phyloP scores from a whole-genome alignment of 2,888 invertebrate genomes.

The Lasioglossum lativentre region DNA sequence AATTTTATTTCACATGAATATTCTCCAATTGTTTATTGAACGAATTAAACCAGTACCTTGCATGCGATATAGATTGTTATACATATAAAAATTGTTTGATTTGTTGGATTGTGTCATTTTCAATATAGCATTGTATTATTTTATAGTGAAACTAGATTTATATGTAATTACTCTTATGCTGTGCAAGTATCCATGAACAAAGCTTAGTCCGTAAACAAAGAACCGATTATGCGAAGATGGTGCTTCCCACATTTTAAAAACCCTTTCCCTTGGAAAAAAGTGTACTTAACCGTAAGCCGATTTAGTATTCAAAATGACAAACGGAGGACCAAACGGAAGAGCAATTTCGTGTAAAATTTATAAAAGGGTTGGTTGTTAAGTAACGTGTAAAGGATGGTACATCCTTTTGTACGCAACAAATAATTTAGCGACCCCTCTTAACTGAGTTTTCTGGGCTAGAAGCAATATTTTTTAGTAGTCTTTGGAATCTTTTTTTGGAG shows the following conservation, averaged over 20 bases:
- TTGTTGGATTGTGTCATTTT: no score
- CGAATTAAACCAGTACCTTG: no score
- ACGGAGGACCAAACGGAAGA: neutral
- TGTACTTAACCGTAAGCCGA: neutral
- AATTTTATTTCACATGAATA: no score
- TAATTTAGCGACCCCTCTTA: slow-evolving; percentile 1
- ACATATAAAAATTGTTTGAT: no score
- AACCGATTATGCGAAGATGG: neutral
- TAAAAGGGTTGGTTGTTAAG: neutral
- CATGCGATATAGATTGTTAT: no score
- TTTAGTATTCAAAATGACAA: neutral
- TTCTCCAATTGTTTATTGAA: no score
- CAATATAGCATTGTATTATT: no score
- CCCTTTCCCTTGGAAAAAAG: neutral
- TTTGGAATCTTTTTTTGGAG: neutral
- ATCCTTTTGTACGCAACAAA: neutral
- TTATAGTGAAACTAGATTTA: neutral
- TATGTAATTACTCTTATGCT: neutral
- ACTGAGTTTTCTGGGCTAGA: neutral
- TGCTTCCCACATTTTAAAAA: neutral
- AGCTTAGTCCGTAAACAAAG: neutral
- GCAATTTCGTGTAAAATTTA: slow-evolving; percentile 27
- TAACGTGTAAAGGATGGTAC: neutral
- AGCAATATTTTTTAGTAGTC: neutral
- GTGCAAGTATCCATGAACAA: neutral